These are phyloP conservation scores for Drosophila subobscura DNA, from an alignment of 1,140 invertebrate genomes.

Conservation along the genomic window DNA sequence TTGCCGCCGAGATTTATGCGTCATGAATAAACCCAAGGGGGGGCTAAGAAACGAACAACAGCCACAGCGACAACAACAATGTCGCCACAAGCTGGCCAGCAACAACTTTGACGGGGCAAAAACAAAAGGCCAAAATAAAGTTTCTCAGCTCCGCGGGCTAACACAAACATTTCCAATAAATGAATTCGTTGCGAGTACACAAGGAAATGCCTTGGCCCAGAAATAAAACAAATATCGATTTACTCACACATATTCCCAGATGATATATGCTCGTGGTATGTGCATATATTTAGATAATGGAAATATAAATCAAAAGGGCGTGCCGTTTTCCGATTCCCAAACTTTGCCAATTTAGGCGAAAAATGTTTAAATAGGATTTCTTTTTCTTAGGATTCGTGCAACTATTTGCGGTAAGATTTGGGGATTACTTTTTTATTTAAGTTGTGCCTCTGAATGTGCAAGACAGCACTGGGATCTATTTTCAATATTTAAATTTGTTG, in stretches of 20 bases:
- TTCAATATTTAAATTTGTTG: too few species aligned
- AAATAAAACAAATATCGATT: slow-evolving; percentile 49
- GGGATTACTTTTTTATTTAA: too few species aligned
- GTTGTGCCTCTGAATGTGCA: too few species aligned
- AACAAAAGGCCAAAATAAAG: slow-evolving; percentile 19
- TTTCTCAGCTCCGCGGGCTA: slow-evolving; percentile 30
- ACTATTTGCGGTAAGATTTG: too few species aligned
- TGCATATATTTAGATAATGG: neutral
- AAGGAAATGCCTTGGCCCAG: slow-evolving; percentile 51
- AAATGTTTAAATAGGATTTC: neutral
- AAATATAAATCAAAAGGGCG: neutral
- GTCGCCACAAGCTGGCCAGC: slow-evolving; percentile 36
- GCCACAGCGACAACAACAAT: slow-evolving; percentile 32
- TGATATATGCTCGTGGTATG: slow-evolving; percentile 4
- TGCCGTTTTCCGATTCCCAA: too few species aligned
- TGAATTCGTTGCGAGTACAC: slow-evolving; percentile 53
- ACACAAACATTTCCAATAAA: slow-evolving; percentile 43
- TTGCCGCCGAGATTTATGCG: slow-evolving; percentile 76
- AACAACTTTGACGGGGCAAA: slow-evolving; percentile 25
- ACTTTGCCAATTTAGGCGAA: neutral
- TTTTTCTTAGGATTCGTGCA: neutral
- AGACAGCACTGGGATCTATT: too few species aligned
- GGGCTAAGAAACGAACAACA: slow-evolving; percentile 19
- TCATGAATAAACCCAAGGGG: slow-evolving; percentile 77
- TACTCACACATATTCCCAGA: slow-evolving; percentile 20